Evolutionary conservation across 2,888 invertebrate genomes (phyloP).

Genomic region (Scelioninae gen. 1): DNA sequence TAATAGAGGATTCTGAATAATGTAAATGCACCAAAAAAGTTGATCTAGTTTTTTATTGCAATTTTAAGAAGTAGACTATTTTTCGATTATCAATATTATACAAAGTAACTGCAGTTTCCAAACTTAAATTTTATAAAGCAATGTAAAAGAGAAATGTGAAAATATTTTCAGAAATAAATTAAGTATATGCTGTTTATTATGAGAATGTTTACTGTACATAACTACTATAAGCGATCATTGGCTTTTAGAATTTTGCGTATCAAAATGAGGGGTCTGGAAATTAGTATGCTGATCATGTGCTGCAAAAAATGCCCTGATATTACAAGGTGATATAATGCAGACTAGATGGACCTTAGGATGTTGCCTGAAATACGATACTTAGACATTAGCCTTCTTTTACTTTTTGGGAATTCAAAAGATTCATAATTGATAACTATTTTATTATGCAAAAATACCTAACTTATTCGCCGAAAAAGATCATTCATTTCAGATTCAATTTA

Average conservation of each 20-base stretch:
- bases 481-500: too few relatives aligned
- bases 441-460: not conserved
- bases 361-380: slow-evolving; percentile 21
- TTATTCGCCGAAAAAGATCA: too few relatives aligned
- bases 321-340: slow-evolving; percentile 23
- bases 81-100: too few relatives aligned
- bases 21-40: too few relatives aligned
- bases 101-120: too few relatives aligned
- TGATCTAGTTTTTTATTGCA: too few relatives aligned
- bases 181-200: not conserved
- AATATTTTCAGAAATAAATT: too few relatives aligned
- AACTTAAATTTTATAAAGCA: too few relatives aligned
- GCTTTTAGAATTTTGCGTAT: slow-evolving; percentile 7
- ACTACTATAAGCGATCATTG: slow-evolving; percentile 8
- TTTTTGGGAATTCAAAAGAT: not conserved
- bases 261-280: slow-evolving; percentile 18
- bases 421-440: not conserved
- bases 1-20: not conserved
- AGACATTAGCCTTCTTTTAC: slow-evolving; percentile 15
- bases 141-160: too few relatives aligned
- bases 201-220: not conserved
- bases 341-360: slow-evolving; percentile 22
- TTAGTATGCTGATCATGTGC: slow-evolving; percentile 44
- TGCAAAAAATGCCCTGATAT: slow-evolving; percentile 38
- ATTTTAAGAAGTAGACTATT: too few relatives aligned